Evolutionary conservation across 2,797 vertebrate genomes (phyloP).

Genomic region (Decapterus maruadsi): DNA sequence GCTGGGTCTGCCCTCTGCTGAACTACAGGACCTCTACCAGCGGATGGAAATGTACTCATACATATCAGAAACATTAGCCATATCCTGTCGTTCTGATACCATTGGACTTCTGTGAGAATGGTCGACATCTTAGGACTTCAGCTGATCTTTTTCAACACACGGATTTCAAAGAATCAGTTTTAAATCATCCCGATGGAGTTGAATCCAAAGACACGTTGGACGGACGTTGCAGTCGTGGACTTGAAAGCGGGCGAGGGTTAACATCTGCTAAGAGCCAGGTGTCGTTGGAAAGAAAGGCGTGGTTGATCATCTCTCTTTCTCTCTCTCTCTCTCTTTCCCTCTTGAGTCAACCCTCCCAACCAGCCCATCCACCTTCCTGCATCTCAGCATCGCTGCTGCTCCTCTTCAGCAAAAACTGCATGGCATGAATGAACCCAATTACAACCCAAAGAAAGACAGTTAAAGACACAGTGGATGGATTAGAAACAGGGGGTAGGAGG

Average conservation of each 20-base stretch:
- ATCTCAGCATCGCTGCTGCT: slow-evolving; percentile 75
- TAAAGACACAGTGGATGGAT: slow-evolving; percentile 55
- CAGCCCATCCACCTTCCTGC: slow-evolving; percentile 37
- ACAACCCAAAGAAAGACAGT: slow-evolving; percentile 61
- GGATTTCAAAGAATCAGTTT: slow-evolving; percentile 12
- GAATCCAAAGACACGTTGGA: slow-evolving; percentile 40
- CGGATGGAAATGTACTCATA: slow-evolving; percentile 56
- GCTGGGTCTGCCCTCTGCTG: slow-evolving; percentile 28
- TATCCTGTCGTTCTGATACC: slow-evolving; percentile 40
- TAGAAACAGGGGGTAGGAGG: slow-evolving; percentile 32
- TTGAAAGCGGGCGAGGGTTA: slow-evolving; percentile 8
- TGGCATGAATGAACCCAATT: slow-evolving; percentile 83
- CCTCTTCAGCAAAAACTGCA: slow-evolving; percentile 82
- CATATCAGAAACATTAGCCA: slow-evolving; percentile 75
- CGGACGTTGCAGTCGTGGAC: slow-evolving; percentile 14
- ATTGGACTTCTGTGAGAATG: slow-evolving; percentile 12
- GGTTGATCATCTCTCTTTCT: not conserved
- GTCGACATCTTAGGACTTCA: slow-evolving; percentile 18
- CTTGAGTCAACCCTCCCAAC: slow-evolving; percentile 16
- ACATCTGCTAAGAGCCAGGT: slow-evolving; percentile 20
- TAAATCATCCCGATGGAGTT: slow-evolving; percentile 34
- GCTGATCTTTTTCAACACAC: slow-evolving; percentile 15
- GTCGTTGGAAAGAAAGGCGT: not conserved
- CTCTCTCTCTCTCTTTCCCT: slow-evolving; percentile 60
- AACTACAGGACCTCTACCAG: slow-evolving; percentile 39